Conservation (phyloP, 1,140 invertebrate species). For the Nasonia longicornis region DNA sequence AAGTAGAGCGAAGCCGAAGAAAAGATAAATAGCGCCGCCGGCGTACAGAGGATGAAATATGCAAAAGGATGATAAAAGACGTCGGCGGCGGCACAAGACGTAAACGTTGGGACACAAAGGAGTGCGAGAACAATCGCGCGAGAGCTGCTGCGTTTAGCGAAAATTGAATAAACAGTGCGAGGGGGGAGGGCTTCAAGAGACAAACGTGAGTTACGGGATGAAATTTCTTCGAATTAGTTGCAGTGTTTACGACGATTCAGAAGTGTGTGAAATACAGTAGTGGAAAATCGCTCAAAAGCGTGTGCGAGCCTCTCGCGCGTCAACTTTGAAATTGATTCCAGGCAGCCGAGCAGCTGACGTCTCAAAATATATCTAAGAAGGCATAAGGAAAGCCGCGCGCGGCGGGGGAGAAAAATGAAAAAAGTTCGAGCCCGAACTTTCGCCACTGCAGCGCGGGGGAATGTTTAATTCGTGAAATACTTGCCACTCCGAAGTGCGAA, state of each 20-base stretch:
- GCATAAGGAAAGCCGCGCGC: not conserved
- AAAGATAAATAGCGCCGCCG: conserved; percentile 10
- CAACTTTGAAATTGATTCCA: conserved; percentile 8
- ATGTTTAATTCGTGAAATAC: not conserved
- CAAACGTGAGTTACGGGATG: not conserved
- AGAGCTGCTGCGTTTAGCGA: not conserved
- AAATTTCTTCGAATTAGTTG: not conserved
- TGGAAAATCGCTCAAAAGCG: not conserved
- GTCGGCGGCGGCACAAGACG: not conserved
- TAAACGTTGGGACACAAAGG: not conserved
- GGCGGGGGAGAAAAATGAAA: not conserved
- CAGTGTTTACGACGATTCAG: too few relatives aligned
- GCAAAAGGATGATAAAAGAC: not conserved
- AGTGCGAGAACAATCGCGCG: not conserved
- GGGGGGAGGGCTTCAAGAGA: not conserved
- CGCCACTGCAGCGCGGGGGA: not conserved
- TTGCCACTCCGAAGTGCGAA: not conserved
- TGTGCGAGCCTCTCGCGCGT: not conserved
- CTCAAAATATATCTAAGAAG: not conserved
- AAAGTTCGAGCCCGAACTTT: not conserved
- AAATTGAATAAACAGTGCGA: not conserved
- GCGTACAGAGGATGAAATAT: not conserved
- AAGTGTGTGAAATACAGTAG: too few relatives aligned
- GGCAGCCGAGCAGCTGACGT: not conserved
- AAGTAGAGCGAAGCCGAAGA: not conserved